These are phyloP conservation scores for Aythya baeri DNA, from an alignment of 2,113 vertebrate genomes.

Conservation along the genomic window DNA sequence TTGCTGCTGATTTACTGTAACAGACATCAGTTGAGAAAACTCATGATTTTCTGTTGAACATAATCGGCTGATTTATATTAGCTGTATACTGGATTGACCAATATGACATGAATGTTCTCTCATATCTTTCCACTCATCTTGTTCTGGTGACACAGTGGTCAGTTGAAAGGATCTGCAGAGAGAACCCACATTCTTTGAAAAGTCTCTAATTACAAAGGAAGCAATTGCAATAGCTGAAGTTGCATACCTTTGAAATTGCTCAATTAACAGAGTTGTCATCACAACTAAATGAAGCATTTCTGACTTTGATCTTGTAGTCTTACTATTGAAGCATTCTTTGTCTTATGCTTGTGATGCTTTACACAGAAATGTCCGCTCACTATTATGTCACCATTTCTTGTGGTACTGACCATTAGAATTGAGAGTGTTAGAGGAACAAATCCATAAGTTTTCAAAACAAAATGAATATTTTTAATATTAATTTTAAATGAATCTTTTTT, in stretches of 20 bases:
- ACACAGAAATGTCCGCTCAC: not conserved
- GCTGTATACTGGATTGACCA: not conserved
- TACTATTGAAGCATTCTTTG: not conserved
- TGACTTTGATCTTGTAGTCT: constrained; percentile 30
- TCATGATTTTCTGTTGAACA: not conserved
- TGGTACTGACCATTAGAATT: not conserved
- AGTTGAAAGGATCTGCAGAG: constrained; percentile 21
- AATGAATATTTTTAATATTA: no score
- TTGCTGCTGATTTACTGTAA: not conserved
- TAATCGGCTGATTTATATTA: not conserved
- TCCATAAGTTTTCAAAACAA: not conserved
- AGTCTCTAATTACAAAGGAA: constrained; percentile 29
- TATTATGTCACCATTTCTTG: not conserved
- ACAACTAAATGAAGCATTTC: not conserved
- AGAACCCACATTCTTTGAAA: constrained; percentile 27
- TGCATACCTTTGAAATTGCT: constrained; percentile 46
- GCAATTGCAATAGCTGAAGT: constrained; percentile 11
- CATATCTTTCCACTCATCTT: not conserved
- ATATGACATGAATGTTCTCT: not conserved
- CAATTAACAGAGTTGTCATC: constrained; percentile 49
- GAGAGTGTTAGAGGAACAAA: not conserved
- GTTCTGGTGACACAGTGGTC: not conserved
- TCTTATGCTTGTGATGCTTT: not conserved
- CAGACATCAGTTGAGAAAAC: not conserved
- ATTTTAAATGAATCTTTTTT: not conserved